These are phyloP conservation scores for Phalangium opilio DNA, from an alignment of 2,888 invertebrate species.

Conservation along the genomic window DNA sequence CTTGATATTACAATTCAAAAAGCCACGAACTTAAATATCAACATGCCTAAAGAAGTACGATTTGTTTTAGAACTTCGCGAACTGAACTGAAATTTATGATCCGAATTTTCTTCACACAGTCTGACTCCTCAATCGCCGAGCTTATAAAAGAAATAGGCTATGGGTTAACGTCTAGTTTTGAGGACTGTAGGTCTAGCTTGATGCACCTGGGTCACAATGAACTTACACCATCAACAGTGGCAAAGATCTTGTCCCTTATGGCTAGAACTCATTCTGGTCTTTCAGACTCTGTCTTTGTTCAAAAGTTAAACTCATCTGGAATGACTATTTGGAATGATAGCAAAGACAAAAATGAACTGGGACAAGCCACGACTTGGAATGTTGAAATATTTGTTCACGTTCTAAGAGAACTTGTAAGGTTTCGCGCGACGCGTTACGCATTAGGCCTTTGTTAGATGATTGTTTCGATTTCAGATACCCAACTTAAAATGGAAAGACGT, in stretches of 20 bases:
- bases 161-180: conserved; percentile 65
- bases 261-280: conserved; percentile 63
- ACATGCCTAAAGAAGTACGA: conserved; percentile 35
- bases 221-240: conserved; percentile 64
- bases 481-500: conserved; percentile 78
- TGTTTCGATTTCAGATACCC: conserved; percentile 8
- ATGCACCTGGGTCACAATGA: conserved; percentile 59
- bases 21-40: conserved; percentile 19
- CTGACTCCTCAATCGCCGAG: conserved; percentile 46
- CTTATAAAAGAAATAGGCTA: conserved; percentile 84
- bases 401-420: conserved; percentile 62
- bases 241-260: conserved; percentile 73
- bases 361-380: conserved; percentile 59
- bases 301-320: not conserved
- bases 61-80: too few relatives aligned
- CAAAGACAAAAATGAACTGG: conserved; percentile 26
- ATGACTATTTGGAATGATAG: conserved; percentile 26
- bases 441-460: too few relatives aligned
- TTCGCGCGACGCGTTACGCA: not conserved
- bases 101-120: too few relatives aligned
- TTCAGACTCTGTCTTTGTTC: conserved; percentile 34
- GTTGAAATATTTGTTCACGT: conserved; percentile 82
- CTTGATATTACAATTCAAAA: conserved; percentile 40
- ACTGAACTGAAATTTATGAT: too few relatives aligned
- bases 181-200: conserved; percentile 73